phyloP scores from a whole-genome alignment of 64 coral and sea anemone species.

The Trachythela sp. region DNA sequence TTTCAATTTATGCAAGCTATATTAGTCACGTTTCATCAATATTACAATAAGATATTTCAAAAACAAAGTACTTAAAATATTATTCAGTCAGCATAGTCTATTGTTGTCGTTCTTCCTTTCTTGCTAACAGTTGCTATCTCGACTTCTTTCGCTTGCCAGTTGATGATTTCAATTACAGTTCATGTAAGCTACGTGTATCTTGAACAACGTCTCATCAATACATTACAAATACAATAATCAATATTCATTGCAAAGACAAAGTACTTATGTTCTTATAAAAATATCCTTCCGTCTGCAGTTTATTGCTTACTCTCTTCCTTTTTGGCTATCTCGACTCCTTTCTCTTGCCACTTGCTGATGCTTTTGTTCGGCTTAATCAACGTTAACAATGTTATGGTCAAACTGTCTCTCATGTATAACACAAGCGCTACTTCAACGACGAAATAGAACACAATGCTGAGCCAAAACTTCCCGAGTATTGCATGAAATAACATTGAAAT shows the following conservation, averaged over 20 bases:
- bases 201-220: too few species aligned
- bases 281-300: not conserved
- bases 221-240: not conserved
- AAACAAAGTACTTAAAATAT: too few species aligned
- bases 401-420: not conserved
- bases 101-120: too few species aligned
- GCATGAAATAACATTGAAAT: not conserved
- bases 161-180: too few species aligned
- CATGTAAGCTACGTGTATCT: too few species aligned
- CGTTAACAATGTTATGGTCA: not conserved
- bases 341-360: not conserved
- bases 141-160: too few species aligned
- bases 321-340: not conserved
- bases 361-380: not conserved
- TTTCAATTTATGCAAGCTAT: too few species aligned
- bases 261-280: too few species aligned
- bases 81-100: too few species aligned
- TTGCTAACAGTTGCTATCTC: too few species aligned
- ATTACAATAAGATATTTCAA: too few species aligned
- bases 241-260: not conserved
- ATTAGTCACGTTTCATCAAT: too few species aligned
- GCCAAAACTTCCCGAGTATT: not conserved
- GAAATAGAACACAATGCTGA: not conserved
- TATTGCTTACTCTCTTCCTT: not conserved
- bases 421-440: not conserved